Percentiles rank a stretch among this genome's conserved stretches.
Evolutionary conservation across 2,888 invertebrate genomes (phyloP).

Genomic region (Andrena bucephala): DNA sequence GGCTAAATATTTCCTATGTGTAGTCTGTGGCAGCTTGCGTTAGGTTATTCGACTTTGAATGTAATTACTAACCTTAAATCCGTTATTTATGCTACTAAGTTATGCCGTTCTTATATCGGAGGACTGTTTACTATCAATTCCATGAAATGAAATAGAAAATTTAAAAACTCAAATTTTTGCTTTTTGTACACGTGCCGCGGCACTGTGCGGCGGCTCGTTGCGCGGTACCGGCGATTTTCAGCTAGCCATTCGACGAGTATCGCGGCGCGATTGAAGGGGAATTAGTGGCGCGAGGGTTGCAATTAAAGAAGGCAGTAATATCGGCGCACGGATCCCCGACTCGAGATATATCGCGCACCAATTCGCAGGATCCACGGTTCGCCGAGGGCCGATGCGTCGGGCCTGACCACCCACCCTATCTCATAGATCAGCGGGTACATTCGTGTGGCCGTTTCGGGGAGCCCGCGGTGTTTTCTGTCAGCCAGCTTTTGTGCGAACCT

Average conservation of each 20-base stretch:
- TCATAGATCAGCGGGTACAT: slow-evolving; percentile 45
- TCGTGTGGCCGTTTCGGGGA: slow-evolving; percentile 12
- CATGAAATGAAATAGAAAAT: no score
- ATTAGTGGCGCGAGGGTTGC: not conserved
- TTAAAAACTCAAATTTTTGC: no score
- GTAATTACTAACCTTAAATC: no score
- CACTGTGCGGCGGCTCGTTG: not conserved
- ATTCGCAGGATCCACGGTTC: slow-evolving; percentile 22
- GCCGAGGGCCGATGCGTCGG: slow-evolving; percentile 8
- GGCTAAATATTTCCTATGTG: no score
- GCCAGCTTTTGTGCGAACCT: slow-evolving; percentile 28
- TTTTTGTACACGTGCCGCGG: no score
- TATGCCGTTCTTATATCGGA: no score
- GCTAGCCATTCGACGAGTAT: no score
- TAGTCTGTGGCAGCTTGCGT: no score
- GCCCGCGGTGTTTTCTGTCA: slow-evolving; percentile 26
- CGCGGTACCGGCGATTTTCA: not conserved
- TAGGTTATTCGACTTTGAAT: no score
- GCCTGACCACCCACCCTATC: slow-evolving; percentile 27
- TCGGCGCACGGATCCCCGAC: no score
- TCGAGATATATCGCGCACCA: not conserved
- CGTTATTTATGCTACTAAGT: no score
- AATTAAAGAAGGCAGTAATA: not conserved
- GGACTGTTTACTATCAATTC: no score
- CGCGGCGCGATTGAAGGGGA: not conserved